Base-by-base conservation (phyloP, 30 jellyfish, hydroid and myxozoan species). In the Nemopilema nomurai region DNA sequence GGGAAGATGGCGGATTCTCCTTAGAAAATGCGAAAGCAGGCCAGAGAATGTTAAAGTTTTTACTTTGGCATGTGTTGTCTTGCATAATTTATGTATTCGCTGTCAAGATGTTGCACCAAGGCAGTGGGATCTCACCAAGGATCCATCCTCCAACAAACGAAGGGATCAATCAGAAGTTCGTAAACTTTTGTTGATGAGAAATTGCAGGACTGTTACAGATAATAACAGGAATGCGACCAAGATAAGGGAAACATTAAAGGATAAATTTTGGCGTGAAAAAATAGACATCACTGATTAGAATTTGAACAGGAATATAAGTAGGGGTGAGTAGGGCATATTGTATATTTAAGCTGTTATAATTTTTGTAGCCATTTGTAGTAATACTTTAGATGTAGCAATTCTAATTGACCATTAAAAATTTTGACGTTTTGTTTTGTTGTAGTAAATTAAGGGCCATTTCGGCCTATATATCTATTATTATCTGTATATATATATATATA, bases 51-150 rank as follows among this genome's bases (percentile, higher is more conserved):
- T 83, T 20, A 83, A 83, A 41, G 71, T 71, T 64, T 83, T 64
- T 69, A 71, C 79, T 71, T 69, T 83, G 91, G 91, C 91, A 70
- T 69, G 91, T 19, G 87, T 83, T 69, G 91, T 83, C 51, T 71
- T 83, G 80, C 89, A 84, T 33, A 84, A 74, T 81, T 81, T 71
- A 26, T 84, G 90, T 74, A 84, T 84, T 74, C 69, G 76, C 21
- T 67, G 90, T 62, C 81, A 81, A 32, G 93, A 73, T 84, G 65
- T 84, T 77, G 74, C 85, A 63, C 86, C 96, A 67, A 49, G 81
- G 63, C 81, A 78, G 53, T 32, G 86, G 67, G 96, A 87, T 32
- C 83, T 74, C 50, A 53, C 88, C 31, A 62, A 74, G 33, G 89
- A 85, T 49, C 90, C 85, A 75, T 75, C 74, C 51, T 75, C 85